A percentile compares a stretch with the other conserved stretches of the same genome.
Evolutionary conservation across 2,888 invertebrate species (phyloP).

Genomic region (Dryocosmus kuriphilus): DNA sequence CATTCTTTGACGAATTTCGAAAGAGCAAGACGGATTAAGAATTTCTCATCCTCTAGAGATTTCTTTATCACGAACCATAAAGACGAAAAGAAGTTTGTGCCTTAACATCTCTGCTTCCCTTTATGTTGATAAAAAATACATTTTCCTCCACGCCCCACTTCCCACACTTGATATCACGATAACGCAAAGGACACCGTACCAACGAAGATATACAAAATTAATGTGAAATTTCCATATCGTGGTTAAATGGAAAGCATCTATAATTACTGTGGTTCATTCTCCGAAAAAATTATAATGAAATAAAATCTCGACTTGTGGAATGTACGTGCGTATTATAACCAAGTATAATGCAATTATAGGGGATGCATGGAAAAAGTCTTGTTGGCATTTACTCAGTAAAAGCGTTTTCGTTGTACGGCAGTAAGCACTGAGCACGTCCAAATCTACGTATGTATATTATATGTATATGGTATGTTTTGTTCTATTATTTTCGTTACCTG

Average conservation of each 20-base stretch:
- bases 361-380: constrained; percentile 11
- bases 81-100: background rate
- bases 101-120: background rate
- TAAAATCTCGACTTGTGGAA: constrained; percentile 14
- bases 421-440: background rate
- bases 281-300: constrained; percentile 39
- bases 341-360: constrained; percentile 49
- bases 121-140: background rate
- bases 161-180: background rate
- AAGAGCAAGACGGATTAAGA: background rate
- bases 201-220: background rate
- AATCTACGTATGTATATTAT: background rate
- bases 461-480: background rate
- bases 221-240: background rate
- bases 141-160: rapidly evolving
- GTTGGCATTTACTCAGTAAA: background rate
- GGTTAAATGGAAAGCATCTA: constrained; percentile 21
- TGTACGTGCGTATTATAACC: constrained; percentile 43
- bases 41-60: background rate
- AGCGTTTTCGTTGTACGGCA: background rate
- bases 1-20: background rate
- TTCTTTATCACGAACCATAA: background rate
- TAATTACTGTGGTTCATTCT: constrained; percentile 43
- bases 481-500: background rate
- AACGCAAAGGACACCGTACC: background rate